A percentile compares a stretch with the other conserved stretches of the same genome.
Evolutionary conservation across 2,113 vertebrate species (phyloP).

Genomic region (Sporophila hypoxantha): DNA sequence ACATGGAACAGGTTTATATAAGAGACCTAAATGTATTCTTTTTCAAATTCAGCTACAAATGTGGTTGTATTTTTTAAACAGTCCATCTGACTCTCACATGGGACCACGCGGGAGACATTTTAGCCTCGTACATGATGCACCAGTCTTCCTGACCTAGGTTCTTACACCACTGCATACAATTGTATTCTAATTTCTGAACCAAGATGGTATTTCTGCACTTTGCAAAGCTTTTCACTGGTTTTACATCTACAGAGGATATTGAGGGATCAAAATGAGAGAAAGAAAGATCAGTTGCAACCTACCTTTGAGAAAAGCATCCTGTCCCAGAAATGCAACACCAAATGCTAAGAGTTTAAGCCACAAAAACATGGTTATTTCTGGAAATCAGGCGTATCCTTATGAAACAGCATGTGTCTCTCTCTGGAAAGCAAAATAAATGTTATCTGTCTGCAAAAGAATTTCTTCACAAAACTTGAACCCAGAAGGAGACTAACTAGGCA

Average conservation of each 20-base stretch:
- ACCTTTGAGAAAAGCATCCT: constrained; percentile 56
- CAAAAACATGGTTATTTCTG: constrained; percentile 81
- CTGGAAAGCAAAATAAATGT: constrained; percentile 67
- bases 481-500: constrained; percentile 35
- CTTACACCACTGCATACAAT: background rate
- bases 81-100: fast-evolving
- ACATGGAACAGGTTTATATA: background rate
- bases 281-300: constrained; percentile 15
- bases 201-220: background rate
- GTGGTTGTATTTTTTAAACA: background rate
- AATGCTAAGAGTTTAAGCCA: constrained; percentile 75
- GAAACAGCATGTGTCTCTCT: constrained; percentile 77
- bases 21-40: background rate
- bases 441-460: constrained; percentile 28
- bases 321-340: constrained; percentile 62
- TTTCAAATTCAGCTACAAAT: background rate
- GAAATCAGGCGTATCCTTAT: constrained; percentile 61
- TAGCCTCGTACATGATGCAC: background rate
- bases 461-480: constrained; percentile 18
- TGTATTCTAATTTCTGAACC: background rate
- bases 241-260: background rate
- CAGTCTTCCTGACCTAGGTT: background rate
- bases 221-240: background rate
- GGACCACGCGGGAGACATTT: background rate
- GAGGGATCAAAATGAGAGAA: background rate